phyloP scores from a whole-genome alignment of 1,140 invertebrate genomes.

The Rhynchophorus ferrugineus region DNA sequence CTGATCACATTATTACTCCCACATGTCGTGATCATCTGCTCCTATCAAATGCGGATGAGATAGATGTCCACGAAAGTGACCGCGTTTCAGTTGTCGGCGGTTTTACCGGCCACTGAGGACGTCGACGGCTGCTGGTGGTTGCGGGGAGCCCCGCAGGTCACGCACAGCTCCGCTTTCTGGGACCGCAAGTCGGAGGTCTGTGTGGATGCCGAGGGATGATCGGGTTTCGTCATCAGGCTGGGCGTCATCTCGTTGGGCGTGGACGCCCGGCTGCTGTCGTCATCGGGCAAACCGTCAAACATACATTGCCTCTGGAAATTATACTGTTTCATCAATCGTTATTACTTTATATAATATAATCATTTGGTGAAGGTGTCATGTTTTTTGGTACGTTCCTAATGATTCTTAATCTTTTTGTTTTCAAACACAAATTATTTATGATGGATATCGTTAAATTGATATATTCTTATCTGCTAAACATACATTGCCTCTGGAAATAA shows the following conservation, averaged over 20 bases:
- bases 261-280: slow-evolving; percentile 48
- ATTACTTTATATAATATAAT: no score
- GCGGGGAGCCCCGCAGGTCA: slow-evolving; percentile 10
- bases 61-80: no score
- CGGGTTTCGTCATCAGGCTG: slow-evolving; percentile 32
- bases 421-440: no score
- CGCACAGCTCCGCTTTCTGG: slow-evolving; percentile 6
- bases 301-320: slow-evolving; percentile 16
- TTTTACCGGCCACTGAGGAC: not conserved
- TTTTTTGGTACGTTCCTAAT: no score
- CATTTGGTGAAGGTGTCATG: no score
- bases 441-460: no score
- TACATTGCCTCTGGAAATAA: slow-evolving; percentile 16
- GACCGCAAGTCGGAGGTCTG: slow-evolving; percentile 25
- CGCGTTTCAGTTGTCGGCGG: no score
- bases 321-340: no score
- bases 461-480: slow-evolving; percentile 25
- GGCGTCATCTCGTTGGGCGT: slow-evolving; percentile 51
- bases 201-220: slow-evolving; percentile 26
- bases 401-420: no score
- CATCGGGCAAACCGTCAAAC: slow-evolving; percentile 38
- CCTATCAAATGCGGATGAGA: no score
- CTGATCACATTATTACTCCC: no score
- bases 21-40: no score
- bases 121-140: slow-evolving; percentile 9